Evolutionary conservation across 2,888 invertebrate species (phyloP).

Genomic region (Spilarctia lutea): DNA sequence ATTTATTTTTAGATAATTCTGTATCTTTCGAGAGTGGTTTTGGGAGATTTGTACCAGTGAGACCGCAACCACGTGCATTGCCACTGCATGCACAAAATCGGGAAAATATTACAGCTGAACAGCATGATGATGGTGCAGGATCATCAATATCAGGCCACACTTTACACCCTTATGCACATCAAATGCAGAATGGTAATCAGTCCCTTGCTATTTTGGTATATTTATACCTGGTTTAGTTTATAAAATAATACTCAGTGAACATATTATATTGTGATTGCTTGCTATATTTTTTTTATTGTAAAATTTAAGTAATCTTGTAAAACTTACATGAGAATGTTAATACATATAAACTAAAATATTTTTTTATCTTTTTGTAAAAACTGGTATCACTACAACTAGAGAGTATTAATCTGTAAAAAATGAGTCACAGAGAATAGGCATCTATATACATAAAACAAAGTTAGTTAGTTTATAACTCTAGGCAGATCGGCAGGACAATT

Average conservation of each 20-base stretch:
- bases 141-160: constrained; percentile 74
- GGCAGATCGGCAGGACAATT: no score
- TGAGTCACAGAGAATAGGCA: no score
- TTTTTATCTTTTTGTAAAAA: no score
- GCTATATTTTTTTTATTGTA: no score
- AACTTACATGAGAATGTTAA: no score
- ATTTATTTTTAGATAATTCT: constrained; percentile 74
- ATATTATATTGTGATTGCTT: not conserved
- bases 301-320: no score
- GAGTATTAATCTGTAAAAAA: no score
- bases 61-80: constrained; percentile 81
- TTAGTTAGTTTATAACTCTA: no score
- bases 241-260: not conserved
- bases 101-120: constrained; percentile 72
- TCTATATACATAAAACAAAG: no score
- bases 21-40: constrained; percentile 81
- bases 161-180: constrained; percentile 79
- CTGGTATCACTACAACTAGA: no score
- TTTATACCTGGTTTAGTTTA: not conserved
- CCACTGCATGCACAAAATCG: constrained; percentile 80
- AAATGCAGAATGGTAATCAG: constrained; percentile 79
- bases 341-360: no score
- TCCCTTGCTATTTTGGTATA: constrained; percentile 5
- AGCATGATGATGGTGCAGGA: constrained; percentile 74
- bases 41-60: constrained; percentile 83